These are phyloP conservation scores for Calcarius lapponicus DNA, from an alignment of 2,797 vertebrate genomes.

Conservation along the genomic window DNA sequence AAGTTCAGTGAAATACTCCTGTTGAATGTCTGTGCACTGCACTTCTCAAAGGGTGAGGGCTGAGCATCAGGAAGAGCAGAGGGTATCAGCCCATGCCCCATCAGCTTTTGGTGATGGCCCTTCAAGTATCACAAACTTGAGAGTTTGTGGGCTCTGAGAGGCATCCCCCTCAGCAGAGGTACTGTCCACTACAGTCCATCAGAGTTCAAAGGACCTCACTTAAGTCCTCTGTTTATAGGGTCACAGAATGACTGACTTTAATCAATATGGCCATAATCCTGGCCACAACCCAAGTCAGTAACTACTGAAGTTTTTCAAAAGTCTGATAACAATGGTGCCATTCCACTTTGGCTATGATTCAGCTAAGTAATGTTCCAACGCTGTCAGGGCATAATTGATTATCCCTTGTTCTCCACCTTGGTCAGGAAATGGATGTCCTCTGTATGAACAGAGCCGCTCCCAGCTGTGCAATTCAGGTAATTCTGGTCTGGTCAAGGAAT, in stretches of 20 bases:
- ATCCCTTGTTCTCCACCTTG: neutral
- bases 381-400: neutral
- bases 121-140: neutral
- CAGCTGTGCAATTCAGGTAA: neutral
- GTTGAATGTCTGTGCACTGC: neutral
- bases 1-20: neutral
- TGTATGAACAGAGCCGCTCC: neutral
- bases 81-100: no score
- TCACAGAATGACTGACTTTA: neutral
- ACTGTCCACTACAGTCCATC: neutral
- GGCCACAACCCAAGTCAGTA: neutral
- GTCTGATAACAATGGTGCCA: neutral
- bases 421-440: neutral
- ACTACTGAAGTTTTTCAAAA: neutral
- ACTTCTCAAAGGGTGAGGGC: neutral
- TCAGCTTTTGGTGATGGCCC: neutral
- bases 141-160: neutral
- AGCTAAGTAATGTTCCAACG: neutral
- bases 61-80: rapidly evolving
- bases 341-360: neutral
- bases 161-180: neutral
- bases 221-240: neutral
- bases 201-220: neutral
- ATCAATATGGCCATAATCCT: neutral
- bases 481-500: neutral